Evolutionary conservation across 2,797 vertebrate species (phyloP), one percentile per base, ranked within the genome.

Genomic region (Aselliscus stoliczkanus): DNA sequence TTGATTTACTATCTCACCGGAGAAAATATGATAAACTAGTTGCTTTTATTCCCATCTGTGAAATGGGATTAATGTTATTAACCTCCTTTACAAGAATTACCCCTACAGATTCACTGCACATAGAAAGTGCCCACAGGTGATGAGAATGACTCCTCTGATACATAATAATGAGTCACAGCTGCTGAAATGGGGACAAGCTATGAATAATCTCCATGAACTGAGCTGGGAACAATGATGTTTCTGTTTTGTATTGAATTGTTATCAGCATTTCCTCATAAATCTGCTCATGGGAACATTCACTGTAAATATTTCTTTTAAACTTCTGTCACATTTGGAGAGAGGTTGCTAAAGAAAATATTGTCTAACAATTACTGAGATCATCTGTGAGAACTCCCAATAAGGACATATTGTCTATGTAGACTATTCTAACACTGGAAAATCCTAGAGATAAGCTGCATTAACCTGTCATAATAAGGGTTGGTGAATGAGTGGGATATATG

Each of bases 51-150:
- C 88, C 92, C 92, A 95, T 96, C 97, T 97, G 97, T 96, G 90
- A 96, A 97, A 97, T 97, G 97, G 97, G 96, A 97, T 96, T 96
- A 95, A 96, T 86, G 39, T 20, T 79, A 95, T 95, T 96, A 97
- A 96, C 85, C 92, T 92, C 84, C 82, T 93, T 93, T 88, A 70
- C 92, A 93, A 90, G 77, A 90, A 93, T 95, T 93, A 52, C 27
- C 60, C 37, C 50, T 79, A 67, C 39, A 83, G 87, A 54, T 80
- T 84, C 17, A 52, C 3, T 29, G 31, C 52, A 37, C 52, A 64
- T 8, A 76, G 27, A 62, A 94, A 81, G 82, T 82, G 56, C 34
- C 58, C 92, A 88, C 44, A 95, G 90, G 81, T 96, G 54, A 90
- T 69, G 56, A 84, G 25, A 83, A 64, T 52, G 62, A 90, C 34